Base-by-base conservation (phyloP, 1,140 invertebrate genomes). In the Tetraneura akinire region DNA sequence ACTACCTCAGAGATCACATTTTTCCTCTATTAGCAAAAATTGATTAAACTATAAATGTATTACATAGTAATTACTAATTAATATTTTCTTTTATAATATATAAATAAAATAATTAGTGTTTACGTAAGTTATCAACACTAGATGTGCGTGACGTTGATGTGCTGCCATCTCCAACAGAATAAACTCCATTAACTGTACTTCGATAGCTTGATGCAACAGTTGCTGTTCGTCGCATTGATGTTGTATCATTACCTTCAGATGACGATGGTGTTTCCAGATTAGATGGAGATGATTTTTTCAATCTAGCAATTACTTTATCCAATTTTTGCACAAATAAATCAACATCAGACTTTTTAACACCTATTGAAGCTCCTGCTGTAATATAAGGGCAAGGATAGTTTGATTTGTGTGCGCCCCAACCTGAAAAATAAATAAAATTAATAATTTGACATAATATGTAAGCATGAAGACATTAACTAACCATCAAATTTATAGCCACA, bases 341-440 rank as follows among this genome's bases (percentile, higher is more conserved):
- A 21, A 92, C 88, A 82, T 93, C 92, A 5, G 85, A 84, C 82
- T 88, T 88, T 53, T 88, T 88, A 87, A 92, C 91, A n/a, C 92
- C 92, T 74, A 93, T 86, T 26, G 90, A 87, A 18, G 91, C 91
- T 23, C 92, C 91, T 62, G 90, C 91, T 23, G 92, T 93, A 60
- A 93, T 85, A 84, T 93, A 93, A 23, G 90, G 86, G 76, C 86
- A 85, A 37, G 89, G 88, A 84, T 91, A 91, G 82, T 87, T 87
- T 83, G 89, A 87, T 81, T 87, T 87, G 85, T 92, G 91, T 29
- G 90, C 88, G 62, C 92, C 91, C 90, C 91, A 93, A 47, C 91
- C 91, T 87, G 18, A 78, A 78, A 62, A 45, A 80, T 47, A 37
- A 68, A 26, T 81, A 64, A 49, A 0, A 18, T 68, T 42, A 47